Evolutionary conservation across 2,888 invertebrate species (phyloP).

Genomic region (Leucophenga maculata): DNA sequence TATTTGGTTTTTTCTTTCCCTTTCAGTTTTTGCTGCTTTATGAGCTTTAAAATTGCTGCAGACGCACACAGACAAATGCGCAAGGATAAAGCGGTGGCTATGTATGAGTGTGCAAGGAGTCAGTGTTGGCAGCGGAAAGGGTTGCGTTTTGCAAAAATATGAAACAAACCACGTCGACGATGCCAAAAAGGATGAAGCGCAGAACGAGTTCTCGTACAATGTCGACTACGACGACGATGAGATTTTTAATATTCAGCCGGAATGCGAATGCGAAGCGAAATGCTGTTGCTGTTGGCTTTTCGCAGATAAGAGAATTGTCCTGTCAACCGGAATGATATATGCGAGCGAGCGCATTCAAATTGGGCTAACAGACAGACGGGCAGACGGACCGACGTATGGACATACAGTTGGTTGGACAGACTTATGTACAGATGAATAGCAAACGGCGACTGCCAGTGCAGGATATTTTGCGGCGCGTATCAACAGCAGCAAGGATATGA

Average conservation of each 20-base stretch:
- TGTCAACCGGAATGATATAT: conserved; percentile 81
- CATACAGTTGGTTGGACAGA: conserved; percentile 5
- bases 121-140: background rate
- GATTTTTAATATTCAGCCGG: conserved; percentile 38
- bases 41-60: conserved; percentile 26
- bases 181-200: background rate
- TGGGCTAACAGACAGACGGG: conserved; percentile 67
- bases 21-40: conserved; percentile 16
- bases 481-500: background rate
- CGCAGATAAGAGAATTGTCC: conserved; percentile 80
- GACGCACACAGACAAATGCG: background rate
- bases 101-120: too few species aligned
- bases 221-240: conserved; percentile 7
- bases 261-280: conserved; percentile 28
- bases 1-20: conserved; percentile 5
- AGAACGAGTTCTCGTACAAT: background rate
- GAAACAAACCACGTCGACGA: background rate
- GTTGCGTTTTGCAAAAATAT: conserved; percentile 6
- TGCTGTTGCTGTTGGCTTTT: conserved; percentile 72
- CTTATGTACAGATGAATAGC: background rate
- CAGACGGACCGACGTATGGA: conserved; percentile 4
- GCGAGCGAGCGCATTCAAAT: conserved; percentile 73
- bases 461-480: conserved; percentile 4
- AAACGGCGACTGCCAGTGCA: background rate
- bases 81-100: background rate